Evolutionary conservation across 2,113 vertebrate species (phyloP).

Genomic region (Hydropotes inermis): DNA sequence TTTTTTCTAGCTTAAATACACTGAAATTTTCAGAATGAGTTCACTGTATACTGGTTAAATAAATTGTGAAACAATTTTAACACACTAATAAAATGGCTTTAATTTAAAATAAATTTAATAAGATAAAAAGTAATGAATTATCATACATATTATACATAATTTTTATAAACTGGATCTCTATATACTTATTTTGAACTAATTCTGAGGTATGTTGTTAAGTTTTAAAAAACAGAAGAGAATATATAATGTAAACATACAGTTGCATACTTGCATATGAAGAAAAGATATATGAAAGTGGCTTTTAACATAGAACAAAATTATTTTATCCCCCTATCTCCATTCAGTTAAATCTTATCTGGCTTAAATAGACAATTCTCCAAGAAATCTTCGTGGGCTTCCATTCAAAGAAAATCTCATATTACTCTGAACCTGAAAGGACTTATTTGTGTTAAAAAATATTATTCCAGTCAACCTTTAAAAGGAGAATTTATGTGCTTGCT

Average conservation of each 20-base stretch:
- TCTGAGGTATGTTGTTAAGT: not conserved
- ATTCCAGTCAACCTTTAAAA: not conserved
- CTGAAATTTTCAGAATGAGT: not conserved
- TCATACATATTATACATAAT: not conserved
- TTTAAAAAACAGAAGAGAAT: not conserved
- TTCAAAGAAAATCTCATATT: not conserved
- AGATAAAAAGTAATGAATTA: not conserved
- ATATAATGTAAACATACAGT: not conserved
- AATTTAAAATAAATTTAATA: not conserved
- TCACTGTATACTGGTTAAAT: not conserved
- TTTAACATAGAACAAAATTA: not conserved
- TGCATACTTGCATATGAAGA: not conserved
- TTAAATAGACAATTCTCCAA: not conserved
- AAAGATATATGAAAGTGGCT: not conserved
- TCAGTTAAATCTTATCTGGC: not conserved
- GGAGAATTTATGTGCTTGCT: not conserved
- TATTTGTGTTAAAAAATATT: not conserved
- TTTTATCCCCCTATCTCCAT: not conserved
- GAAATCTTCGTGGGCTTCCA: not conserved
- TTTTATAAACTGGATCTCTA: not conserved
- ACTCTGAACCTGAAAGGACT: not conserved
- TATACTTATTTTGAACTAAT: not conserved
- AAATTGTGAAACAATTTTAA: not conserved
- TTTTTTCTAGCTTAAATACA: not conserved
- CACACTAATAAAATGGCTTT: not conserved